A percentile compares a stretch with the other conserved stretches of the same genome.
Conservation (phyloP, 2,888 invertebrate genomes). For the Rosalia funebris region DNA sequence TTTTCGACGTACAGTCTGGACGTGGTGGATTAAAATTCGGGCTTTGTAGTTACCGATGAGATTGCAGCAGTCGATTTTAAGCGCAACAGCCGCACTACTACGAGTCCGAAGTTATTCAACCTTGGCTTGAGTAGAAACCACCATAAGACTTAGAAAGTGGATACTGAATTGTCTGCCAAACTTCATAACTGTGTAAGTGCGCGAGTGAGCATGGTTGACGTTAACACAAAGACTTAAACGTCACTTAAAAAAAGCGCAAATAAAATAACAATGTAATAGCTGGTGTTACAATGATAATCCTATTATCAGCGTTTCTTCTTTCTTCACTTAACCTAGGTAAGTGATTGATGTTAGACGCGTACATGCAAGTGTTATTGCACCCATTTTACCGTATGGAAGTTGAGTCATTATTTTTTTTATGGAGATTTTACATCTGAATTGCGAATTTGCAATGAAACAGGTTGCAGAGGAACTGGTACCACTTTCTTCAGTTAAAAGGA, state of each 20-base stretch:
- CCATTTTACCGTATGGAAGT: constrained; percentile 24
- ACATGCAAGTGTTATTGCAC: constrained; percentile 42
- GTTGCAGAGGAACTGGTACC: not conserved
- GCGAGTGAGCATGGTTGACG: constrained; percentile 17
- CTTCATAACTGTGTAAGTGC: constrained; percentile 26
- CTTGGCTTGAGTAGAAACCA: constrained; percentile 41
- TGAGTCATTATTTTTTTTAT: constrained; percentile 8
- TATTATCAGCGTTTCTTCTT: constrained; percentile 24
- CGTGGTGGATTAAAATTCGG: too few relatives aligned
- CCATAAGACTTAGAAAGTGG: constrained; percentile 38
- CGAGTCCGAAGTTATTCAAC: constrained; percentile 34
- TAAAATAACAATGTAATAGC: constrained; percentile 31
- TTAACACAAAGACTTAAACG: constrained; percentile 26
- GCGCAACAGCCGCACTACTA: constrained; percentile 24
- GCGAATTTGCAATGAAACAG: not conserved
- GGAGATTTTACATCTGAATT: not conserved
- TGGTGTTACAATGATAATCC: constrained; percentile 34
- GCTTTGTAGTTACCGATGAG: too few relatives aligned
- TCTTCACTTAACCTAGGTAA: constrained; percentile 28
- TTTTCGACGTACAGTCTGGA: too few relatives aligned
- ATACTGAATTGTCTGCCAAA: constrained; percentile 33
- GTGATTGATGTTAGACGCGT: too few relatives aligned
- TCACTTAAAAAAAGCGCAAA: constrained; percentile 13
- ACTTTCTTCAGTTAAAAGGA: constrained; percentile 6
- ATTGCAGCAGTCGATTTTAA: too few relatives aligned